Percentiles rank a stretch among this genome's conserved stretches.
These are phyloP conservation scores for Venusia cambrica DNA, from an alignment of 2,888 invertebrate species.

Conservation along the genomic window DNA sequence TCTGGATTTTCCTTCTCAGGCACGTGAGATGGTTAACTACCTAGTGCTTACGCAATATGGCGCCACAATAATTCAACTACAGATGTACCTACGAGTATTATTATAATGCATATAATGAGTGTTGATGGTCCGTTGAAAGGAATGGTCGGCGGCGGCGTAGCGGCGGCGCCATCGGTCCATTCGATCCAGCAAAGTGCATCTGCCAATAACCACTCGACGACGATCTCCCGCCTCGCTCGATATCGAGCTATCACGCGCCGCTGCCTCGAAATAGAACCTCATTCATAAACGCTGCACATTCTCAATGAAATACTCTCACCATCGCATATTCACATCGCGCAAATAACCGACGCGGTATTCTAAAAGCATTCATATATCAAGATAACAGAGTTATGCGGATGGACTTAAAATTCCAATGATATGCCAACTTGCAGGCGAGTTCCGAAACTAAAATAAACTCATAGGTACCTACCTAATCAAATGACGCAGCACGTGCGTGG, in stretches of 20 bases:
- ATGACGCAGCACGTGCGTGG: constrained; percentile 48
- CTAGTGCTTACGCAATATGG: constrained; percentile 2
- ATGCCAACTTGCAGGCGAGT: constrained; percentile 64
- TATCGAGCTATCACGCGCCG: constrained; percentile 60
- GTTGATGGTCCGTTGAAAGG: constrained; percentile 4
- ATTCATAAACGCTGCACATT: constrained; percentile 68
- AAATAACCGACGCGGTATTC: constrained; percentile 58
- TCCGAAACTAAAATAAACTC: too few species aligned
- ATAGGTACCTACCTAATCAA: constrained; percentile 48
- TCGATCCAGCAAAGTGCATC: constrained; percentile 57
- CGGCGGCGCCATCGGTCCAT: constrained; percentile 44
- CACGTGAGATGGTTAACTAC: neutral
- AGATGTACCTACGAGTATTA: constrained; percentile 11
- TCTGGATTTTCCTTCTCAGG: constrained; percentile 5
- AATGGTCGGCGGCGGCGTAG: constrained; percentile 19
- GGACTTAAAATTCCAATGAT: constrained; percentile 64
- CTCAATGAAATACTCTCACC: constrained; percentile 59
- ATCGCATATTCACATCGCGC: constrained; percentile 46
- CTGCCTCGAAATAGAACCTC: constrained; percentile 62
- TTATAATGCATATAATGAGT: constrained; percentile 5
- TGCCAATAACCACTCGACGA: constrained; percentile 54
- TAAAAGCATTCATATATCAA: constrained; percentile 65
- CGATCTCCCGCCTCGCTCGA: constrained; percentile 45
- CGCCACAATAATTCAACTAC: constrained; percentile 11
- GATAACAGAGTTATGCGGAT: constrained; percentile 73